phyloP scores from a whole-genome alignment of 2,888 invertebrate genomes.

The Lasius platythorax region DNA sequence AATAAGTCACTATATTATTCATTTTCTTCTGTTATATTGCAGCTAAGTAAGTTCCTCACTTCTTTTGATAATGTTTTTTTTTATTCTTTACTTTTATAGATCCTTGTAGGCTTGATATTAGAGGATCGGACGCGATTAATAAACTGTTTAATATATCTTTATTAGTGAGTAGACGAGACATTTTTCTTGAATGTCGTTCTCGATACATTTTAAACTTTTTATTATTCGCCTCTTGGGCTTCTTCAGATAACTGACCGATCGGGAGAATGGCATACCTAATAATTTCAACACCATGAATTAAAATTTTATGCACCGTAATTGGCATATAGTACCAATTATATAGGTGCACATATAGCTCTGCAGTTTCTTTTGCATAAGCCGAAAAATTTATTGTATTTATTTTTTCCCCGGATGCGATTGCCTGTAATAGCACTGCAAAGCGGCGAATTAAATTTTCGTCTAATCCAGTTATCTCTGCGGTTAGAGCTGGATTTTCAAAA shows the following conservation, averaged over 20 bases:
- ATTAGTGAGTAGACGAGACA: too few relatives aligned
- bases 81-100: too few relatives aligned
- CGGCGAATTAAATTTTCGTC: neutral
- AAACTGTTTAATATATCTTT: too few relatives aligned
- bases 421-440: neutral
- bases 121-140: too few relatives aligned
- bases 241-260: neutral
- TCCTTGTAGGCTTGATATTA: too few relatives aligned
- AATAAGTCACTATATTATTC: too few relatives aligned
- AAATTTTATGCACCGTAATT: neutral
- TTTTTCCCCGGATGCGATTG: neutral
- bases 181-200: too few relatives aligned
- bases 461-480: too few relatives aligned
- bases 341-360: neutral
- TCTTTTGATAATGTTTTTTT: too few relatives aligned
- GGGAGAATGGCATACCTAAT: neutral
- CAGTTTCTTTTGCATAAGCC: neutral
- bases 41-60: too few relatives aligned
- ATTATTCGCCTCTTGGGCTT: neutral
- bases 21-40: too few relatives aligned
- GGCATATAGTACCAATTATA: neutral
- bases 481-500: too few relatives aligned
- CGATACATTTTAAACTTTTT: neutral
- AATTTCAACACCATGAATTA: neutral
- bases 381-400: neutral